Evolutionary conservation across 1,140 invertebrate species (phyloP).

Genomic region (Drosophila dunni): DNA sequence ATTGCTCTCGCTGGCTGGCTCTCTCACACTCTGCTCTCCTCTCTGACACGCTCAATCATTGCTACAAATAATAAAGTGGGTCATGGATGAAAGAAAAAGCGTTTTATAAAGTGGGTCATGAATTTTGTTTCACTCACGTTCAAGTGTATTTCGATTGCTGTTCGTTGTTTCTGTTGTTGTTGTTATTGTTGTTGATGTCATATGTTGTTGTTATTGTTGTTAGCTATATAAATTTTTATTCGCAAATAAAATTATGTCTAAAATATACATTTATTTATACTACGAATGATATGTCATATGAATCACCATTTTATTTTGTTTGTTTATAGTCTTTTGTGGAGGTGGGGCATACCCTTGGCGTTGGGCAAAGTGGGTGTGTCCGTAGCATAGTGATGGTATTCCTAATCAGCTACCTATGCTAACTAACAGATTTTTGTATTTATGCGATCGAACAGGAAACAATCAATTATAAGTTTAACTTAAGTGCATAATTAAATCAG

Average conservation of each 20-base stretch:
- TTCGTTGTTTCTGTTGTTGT: constrained; percentile 56
- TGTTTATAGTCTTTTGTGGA: constrained; percentile 1
- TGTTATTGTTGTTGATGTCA: constrained; percentile 45
- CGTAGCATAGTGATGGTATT: not conserved
- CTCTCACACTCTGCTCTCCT: constrained; percentile 1
- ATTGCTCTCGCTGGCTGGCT: constrained; percentile 26
- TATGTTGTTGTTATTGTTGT: constrained; percentile 24
- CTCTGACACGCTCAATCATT: constrained; percentile 54
- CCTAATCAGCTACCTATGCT: not conserved
- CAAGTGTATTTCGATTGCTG: constrained; percentile 83
- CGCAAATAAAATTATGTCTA: constrained; percentile 43
- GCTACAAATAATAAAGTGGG: constrained; percentile 83
- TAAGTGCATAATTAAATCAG: too few species aligned
- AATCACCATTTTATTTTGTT: constrained; percentile 48
- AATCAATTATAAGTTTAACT: too few species aligned
- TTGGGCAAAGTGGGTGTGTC: constrained; percentile 5
- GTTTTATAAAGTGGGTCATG: constrained; percentile 84
- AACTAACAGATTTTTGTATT: not conserved
- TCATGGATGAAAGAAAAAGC: constrained; percentile 84
- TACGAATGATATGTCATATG: constrained; percentile 49
- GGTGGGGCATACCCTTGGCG: constrained; percentile 16
- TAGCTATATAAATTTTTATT: constrained; percentile 40
- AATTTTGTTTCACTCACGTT: constrained; percentile 84
- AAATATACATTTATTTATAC: constrained; percentile 40
- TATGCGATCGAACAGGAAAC: too few species aligned